Evolutionary conservation across 2,797 vertebrate species (phyloP).

Genomic region (Sebastes taczanowskii): DNA sequence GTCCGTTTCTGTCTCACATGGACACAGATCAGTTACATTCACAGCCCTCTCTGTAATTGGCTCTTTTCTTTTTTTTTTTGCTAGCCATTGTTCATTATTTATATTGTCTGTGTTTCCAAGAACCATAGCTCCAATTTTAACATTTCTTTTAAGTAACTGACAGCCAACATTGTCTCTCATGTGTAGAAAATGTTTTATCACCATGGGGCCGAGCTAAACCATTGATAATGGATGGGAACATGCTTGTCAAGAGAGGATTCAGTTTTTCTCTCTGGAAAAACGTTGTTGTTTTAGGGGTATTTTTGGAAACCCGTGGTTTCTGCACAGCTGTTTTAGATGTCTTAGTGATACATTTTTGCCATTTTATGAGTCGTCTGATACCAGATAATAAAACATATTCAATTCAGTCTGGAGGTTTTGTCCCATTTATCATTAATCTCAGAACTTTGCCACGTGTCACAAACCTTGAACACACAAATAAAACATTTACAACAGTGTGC

Average conservation of each 20-base stretch:
- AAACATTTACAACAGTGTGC: constrained; percentile 37
- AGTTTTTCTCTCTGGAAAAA: constrained; percentile 34
- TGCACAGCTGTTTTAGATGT: constrained; percentile 8
- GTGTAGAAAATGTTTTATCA: constrained; percentile 60
- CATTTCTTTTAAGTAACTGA: constrained; percentile 57
- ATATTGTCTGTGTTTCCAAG: constrained; percentile 51
- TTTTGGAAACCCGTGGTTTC: constrained; percentile 32
- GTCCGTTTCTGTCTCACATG: constrained; percentile 41
- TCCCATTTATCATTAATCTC: constrained; percentile 41
- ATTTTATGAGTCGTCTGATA: neutral
- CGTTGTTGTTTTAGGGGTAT: constrained; percentile 26
- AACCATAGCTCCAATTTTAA: constrained; percentile 47
- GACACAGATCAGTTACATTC: constrained; percentile 51
- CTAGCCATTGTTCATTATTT: constrained; percentile 53
- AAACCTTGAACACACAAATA: constrained; percentile 43
- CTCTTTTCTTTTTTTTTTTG: constrained; percentile 16
- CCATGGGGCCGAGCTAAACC: constrained; percentile 37
- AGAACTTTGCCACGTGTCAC: constrained; percentile 21
- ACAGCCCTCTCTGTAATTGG: constrained; percentile 41
- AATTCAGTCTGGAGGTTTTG: constrained; percentile 14
- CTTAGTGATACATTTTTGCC: neutral
- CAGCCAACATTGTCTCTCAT: constrained; percentile 56
- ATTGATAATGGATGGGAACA: constrained; percentile 59
- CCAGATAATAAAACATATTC: constrained; percentile 13
- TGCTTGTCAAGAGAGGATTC: constrained; percentile 41